Conservation (phyloP, 2,797 vertebrate species). For the Potorous gilbertii region DNA sequence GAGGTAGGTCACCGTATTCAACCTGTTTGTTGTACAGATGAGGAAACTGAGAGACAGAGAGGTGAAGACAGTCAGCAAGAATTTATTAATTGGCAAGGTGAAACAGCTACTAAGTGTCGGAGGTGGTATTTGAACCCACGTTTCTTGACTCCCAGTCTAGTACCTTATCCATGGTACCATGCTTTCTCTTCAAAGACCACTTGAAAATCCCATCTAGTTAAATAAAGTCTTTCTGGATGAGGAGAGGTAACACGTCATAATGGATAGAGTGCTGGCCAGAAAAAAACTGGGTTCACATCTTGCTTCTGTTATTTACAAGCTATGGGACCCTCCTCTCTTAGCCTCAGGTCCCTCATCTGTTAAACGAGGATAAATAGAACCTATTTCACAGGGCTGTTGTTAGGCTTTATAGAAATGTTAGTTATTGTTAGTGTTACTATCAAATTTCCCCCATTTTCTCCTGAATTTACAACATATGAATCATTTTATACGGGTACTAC, state of each 20-base stretch:
- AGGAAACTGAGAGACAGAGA: not conserved
- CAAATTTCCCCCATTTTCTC: not conserved
- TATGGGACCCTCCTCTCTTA: not conserved
- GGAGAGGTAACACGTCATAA: not conserved
- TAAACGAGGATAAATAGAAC: not conserved
- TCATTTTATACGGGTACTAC: not conserved
- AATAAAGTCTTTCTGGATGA: not conserved
- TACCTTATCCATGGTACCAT: not conserved
- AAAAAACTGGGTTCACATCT: not conserved
- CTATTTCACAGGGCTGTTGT: not conserved
- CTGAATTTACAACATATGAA: not conserved
- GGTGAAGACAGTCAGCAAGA: not conserved
- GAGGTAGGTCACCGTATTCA: not conserved
- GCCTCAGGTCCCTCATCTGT: not conserved
- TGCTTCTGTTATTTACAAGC: not conserved
- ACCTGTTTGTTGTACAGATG: not conserved
- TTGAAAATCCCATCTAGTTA: not conserved
- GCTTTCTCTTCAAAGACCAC: not conserved
- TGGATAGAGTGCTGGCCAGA: not conserved
- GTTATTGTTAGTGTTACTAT: not conserved
- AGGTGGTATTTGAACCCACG: not conserved
- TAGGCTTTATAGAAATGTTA: not conserved
- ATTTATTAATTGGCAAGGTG: not conserved
- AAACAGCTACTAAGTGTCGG: not conserved
- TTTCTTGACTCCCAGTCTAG: not conserved